Conservation (phyloP, 2,888 invertebrate genomes). For the Eristalis pertinax region DNA sequence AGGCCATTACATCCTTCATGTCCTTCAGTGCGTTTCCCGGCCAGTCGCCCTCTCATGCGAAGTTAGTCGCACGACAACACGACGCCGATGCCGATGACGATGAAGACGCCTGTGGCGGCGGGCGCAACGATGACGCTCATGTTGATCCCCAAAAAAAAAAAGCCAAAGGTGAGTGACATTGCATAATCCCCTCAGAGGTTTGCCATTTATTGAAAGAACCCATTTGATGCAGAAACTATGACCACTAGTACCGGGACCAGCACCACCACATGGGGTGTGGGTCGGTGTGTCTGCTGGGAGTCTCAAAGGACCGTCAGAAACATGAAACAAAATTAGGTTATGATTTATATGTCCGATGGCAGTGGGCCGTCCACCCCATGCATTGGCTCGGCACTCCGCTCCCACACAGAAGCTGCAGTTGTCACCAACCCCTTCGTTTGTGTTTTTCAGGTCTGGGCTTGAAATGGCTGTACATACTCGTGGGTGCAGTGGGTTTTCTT, state of each 20-base stretch:
- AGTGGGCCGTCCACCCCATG: slow-evolving; percentile 57
- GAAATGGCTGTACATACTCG: background rate
- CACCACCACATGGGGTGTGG: slow-evolving; percentile 14
- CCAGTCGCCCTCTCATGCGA: slow-evolving; percentile 55
- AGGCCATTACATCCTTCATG: slow-evolving; percentile 66
- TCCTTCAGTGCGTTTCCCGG: slow-evolving; percentile 61
- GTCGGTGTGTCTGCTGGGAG: slow-evolving; percentile 24
- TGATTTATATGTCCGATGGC: slow-evolving; percentile 73
- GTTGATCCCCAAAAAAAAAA: slow-evolving; percentile 19
- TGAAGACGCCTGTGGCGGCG: background rate
- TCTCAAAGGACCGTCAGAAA: slow-evolving; percentile 74
- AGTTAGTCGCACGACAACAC: slow-evolving; percentile 29
- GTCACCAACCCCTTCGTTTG: slow-evolving; percentile 40
- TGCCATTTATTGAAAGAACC: slow-evolving; percentile 56
- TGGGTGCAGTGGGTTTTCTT: background rate
- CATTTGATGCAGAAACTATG: slow-evolving; percentile 53
- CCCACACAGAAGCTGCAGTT: slow-evolving; percentile 63
- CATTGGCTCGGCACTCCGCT: slow-evolving; percentile 61
- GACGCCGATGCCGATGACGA: background rate
- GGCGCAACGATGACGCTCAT: slow-evolving; percentile 14
- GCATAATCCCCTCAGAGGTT: slow-evolving; percentile 37
- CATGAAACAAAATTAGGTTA: slow-evolving; percentile 75
- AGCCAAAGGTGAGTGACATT: slow-evolving; percentile 67
- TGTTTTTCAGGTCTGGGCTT: background rate
- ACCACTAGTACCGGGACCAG: slow-evolving; percentile 53